A percentile compares a stretch with the other conserved stretches of the same genome.
Conservation (phyloP, 2,797 vertebrate species). For the Poecilia wingei region DNA sequence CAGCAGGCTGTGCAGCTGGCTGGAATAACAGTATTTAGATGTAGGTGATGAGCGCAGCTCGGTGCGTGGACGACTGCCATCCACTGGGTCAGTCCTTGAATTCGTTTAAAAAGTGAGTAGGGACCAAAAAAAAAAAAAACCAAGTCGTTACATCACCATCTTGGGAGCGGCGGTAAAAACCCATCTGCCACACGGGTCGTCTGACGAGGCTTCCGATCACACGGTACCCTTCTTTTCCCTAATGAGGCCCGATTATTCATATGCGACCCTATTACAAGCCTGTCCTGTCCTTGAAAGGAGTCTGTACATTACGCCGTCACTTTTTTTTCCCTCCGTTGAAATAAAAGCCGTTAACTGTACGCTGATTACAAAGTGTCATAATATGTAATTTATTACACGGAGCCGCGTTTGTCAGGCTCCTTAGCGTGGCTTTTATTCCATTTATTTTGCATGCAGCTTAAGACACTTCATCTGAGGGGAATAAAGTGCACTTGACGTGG, state of each 20-base stretch:
- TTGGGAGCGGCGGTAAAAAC: conserved; percentile 37
- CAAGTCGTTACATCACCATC: conserved; percentile 41
- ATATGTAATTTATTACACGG: conserved; percentile 53
- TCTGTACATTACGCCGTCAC: background rate
- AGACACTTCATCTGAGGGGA: conserved; percentile 65
- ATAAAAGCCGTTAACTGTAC: conserved; percentile 29
- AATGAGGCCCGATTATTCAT: conserved; percentile 23
- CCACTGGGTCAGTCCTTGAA: conserved; percentile 50
- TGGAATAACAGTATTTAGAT: conserved; percentile 57
- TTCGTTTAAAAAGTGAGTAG: conserved; percentile 25
- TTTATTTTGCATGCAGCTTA: conserved; percentile 63
- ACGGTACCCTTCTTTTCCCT: conserved; percentile 8
- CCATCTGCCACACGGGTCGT: conserved; percentile 43
- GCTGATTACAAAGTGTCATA: conserved; percentile 55
- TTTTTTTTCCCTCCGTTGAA: conserved; percentile 10
- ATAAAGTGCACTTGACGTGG: conserved; percentile 73
- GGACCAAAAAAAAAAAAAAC: background rate
- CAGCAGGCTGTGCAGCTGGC: conserved; percentile 43
- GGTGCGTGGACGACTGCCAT: conserved; percentile 40
- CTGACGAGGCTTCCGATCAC: conserved; percentile 19
- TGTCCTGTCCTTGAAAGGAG: conserved; percentile 19
- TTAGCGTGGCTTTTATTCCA: conserved; percentile 50
- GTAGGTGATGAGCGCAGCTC: conserved; percentile 36
- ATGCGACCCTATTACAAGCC: conserved; percentile 7
- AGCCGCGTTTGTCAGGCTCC: conserved; percentile 60